phyloP scores from a whole-genome alignment of 2,888 invertebrate species.

The Agonopterix alstromeriana region DNA sequence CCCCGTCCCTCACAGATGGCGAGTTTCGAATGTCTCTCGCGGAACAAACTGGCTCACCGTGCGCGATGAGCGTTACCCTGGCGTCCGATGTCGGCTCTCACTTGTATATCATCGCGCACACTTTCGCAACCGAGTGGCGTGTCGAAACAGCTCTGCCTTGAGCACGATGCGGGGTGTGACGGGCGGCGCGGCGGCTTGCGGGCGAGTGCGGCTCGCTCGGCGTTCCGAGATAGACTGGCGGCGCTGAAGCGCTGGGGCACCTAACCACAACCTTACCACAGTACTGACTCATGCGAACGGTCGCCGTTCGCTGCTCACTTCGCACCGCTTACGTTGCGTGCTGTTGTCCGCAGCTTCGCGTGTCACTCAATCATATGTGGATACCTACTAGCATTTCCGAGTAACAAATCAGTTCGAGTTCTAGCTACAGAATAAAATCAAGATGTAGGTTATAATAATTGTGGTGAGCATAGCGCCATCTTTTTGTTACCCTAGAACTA shows the following conservation, averaged over 20 bases:
- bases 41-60: slow-evolving; percentile 67
- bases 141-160: slow-evolving; percentile 64
- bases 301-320: slow-evolving; percentile 47
- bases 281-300: slow-evolving; percentile 34
- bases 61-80: slow-evolving; percentile 72
- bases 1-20: slow-evolving; percentile 59
- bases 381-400: no score
- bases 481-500: no score
- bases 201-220: slow-evolving; percentile 21
- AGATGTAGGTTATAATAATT: no score
- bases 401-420: no score
- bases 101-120: slow-evolving; percentile 76
- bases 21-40: slow-evolving; percentile 65
- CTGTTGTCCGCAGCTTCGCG: background rate
- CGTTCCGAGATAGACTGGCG: slow-evolving; percentile 23
- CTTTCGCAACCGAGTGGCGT: slow-evolving; percentile 71
- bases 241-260: slow-evolving; percentile 14
- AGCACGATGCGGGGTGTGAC: slow-evolving; percentile 46
- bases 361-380: no score
- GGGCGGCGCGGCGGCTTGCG: slow-evolving; percentile 25
- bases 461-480: no score
- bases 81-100: slow-evolving; percentile 66
- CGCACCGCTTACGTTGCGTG: slow-evolving; percentile 20
- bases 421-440: no score
- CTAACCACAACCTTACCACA: slow-evolving; percentile 15